Evolutionary conservation across 2,888 invertebrate genomes (phyloP).

Genomic region (Tipula helvola): DNA sequence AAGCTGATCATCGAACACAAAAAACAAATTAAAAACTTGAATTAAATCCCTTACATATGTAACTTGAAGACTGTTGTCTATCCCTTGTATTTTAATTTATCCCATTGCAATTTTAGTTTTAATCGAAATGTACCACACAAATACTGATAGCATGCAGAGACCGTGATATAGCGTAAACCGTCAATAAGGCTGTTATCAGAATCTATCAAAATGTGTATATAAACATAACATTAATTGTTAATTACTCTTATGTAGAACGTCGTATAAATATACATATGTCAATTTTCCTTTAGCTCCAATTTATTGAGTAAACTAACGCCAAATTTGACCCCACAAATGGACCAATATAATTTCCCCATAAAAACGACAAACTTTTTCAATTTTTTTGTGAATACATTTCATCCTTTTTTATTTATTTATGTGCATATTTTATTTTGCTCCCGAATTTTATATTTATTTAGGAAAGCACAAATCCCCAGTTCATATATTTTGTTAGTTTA

Average conservation of each 20-base stretch:
- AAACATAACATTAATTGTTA: neutral
- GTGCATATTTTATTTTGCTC: neutral
- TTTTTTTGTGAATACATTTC: neutral
- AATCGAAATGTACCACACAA: no score
- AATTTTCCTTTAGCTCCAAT: neutral
- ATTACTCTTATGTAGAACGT: neutral
- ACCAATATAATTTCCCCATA: neutral
- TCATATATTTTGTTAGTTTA: neutral
- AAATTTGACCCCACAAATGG: neutral
- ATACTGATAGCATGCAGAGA: no score
- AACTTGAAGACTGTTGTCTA: no score
- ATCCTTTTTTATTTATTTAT: neutral
- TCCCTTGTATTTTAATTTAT: no score
- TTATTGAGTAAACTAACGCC: neutral
- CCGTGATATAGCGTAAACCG: no score
- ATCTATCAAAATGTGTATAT: no score
- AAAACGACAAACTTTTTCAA: neutral
- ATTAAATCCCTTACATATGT: no score
- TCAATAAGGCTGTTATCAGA: no score
- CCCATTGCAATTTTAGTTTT: no score
- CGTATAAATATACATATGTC: neutral
- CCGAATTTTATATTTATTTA: neutral
- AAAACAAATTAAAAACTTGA: no score
- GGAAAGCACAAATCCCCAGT: neutral
- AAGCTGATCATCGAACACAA: no score